These are phyloP conservation scores for Eulemur mongoz DNA, from an alignment of 2,797 vertebrate genomes.

Conservation along the genomic window DNA sequence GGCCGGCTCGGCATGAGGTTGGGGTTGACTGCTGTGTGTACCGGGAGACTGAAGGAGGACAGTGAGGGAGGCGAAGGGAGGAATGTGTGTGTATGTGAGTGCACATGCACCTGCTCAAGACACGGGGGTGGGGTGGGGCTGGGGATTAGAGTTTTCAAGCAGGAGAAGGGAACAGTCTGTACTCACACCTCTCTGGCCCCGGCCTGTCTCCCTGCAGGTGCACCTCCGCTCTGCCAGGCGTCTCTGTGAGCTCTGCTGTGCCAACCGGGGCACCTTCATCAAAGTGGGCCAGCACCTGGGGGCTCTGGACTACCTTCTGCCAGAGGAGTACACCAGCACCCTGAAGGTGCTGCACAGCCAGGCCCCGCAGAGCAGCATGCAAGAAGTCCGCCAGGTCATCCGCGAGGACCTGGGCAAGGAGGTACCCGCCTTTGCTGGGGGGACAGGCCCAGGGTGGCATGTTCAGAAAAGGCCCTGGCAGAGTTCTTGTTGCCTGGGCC, in stretches of 20 bases:
- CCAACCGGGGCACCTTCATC: constrained; percentile 97
- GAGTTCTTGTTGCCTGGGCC: not conserved
- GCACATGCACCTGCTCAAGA: not conserved
- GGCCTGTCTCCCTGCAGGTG: constrained; percentile 85
- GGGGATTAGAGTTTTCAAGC: not conserved
- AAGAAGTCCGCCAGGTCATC: constrained; percentile 94
- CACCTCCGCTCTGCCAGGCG: constrained; percentile 94
- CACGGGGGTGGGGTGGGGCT: not conserved
- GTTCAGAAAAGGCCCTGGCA: not conserved
- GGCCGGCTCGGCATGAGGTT: not conserved
- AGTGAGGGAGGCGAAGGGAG: not conserved
- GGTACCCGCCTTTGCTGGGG: constrained; percentile 81
- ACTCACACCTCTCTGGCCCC: not conserved
- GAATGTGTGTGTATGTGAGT: accelerated
- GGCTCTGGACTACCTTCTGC: constrained; percentile 96
- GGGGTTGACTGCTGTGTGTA: not conserved
- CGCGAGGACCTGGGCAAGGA: constrained; percentile 95
- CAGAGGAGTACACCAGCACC: constrained; percentile 95
- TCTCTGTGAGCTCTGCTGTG: constrained; percentile 94
- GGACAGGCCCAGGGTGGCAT: not conserved
- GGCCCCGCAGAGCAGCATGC: constrained; percentile 93
- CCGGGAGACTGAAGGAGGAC: not conserved
- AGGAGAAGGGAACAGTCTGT: not conserved
- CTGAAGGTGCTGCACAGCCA: constrained; percentile 95
- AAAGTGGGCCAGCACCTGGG: constrained; percentile 98